These are phyloP conservation scores for Aegotheles bennettii DNA, from an alignment of 2,113 vertebrate species.

Conservation along the genomic window DNA sequence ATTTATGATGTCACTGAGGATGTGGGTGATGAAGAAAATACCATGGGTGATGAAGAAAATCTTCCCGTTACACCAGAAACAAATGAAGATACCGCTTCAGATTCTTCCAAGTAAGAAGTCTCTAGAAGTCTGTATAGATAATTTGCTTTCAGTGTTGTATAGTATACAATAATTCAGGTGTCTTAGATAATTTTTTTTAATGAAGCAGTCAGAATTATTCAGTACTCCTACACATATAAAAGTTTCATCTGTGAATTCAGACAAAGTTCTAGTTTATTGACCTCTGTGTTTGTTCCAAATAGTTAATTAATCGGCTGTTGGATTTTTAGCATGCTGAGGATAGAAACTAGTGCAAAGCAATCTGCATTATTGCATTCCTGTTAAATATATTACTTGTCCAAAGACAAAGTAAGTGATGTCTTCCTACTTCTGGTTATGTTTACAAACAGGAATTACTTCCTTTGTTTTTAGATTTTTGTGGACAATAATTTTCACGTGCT, in stretches of 20 bases:
- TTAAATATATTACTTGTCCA: background rate
- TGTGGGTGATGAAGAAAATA: constrained; percentile 64
- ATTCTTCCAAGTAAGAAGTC: constrained; percentile 75
- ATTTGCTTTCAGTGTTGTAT: background rate
- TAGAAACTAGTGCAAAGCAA: background rate
- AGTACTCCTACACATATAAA: background rate
- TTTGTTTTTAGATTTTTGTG: background rate
- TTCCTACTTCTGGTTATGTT: background rate
- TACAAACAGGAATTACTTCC: background rate
- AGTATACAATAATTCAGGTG: background rate
- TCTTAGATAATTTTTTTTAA: background rate
- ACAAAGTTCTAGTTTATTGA: background rate
- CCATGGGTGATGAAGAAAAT: constrained; percentile 72
- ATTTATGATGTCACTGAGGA: constrained; percentile 89
- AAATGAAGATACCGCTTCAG: constrained; percentile 70
- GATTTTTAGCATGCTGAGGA: background rate
- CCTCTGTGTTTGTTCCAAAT: background rate
- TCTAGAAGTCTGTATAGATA: background rate
- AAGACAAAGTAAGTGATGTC: background rate
- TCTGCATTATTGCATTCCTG: background rate
- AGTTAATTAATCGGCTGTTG: background rate
- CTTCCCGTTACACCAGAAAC: constrained; percentile 71
- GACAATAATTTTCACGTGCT: background rate
- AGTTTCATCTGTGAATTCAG: background rate
- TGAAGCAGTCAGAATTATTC: background rate